Conservation (phyloP, 2,888 invertebrate species). For the Amorpha juglandis region DNA sequence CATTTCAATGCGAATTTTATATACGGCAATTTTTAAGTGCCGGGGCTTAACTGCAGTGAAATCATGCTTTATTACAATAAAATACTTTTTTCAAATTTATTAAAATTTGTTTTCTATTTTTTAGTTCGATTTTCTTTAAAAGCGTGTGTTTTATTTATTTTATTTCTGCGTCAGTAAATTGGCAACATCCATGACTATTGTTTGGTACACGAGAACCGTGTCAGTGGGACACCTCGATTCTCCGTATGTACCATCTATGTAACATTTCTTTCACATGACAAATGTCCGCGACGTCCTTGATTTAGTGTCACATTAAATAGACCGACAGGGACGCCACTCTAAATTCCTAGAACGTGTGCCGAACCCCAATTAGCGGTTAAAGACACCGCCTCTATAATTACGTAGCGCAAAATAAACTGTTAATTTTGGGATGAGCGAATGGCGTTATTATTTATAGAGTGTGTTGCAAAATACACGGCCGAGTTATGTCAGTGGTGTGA, state of each 20-base stretch:
- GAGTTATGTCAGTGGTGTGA: slow-evolving; percentile 77
- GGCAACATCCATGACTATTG: not conserved
- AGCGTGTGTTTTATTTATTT: no score
- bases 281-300: slow-evolving; percentile 62
- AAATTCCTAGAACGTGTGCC: slow-evolving; percentile 48
- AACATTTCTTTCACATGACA: slow-evolving; percentile 44
- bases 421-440: slow-evolving; percentile 69
- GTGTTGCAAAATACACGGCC: slow-evolving; percentile 79
- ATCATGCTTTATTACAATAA: no score
- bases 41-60: no score
- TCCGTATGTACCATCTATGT: slow-evolving; percentile 40
- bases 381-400: slow-evolving; percentile 77
- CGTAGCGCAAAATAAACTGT: slow-evolving; percentile 67
- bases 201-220: slow-evolving; percentile 39
- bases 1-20: not conserved
- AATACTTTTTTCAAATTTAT: no score
- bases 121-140: no score
- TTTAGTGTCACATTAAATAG: slow-evolving; percentile 48
- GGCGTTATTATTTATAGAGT: slow-evolving; percentile 70
- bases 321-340: slow-evolving; percentile 32
- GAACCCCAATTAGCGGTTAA: slow-evolving; percentile 79
- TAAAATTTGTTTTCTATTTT: no score
- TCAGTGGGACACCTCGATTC: slow-evolving; percentile 48
- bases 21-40: no score
- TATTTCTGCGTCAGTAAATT: not conserved